Percentiles rank a stretch among this genome's conserved stretches.
Conservation (phyloP, 92 coral and sea anemone species). For the Zoanthus gigantus region DNA sequence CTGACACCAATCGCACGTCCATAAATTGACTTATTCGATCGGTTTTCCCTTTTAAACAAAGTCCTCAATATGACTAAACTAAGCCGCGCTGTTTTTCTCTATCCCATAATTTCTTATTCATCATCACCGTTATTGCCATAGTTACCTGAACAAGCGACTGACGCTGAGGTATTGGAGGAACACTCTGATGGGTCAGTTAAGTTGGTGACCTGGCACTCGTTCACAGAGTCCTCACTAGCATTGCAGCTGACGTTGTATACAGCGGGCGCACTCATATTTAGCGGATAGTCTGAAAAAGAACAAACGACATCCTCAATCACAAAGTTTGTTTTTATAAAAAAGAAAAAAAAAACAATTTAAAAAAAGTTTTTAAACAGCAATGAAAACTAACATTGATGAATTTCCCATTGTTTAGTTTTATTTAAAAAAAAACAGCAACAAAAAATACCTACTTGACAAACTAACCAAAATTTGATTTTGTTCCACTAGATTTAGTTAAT, state of each 20-base stretch:
- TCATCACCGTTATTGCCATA: not conserved
- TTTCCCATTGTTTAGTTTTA: too few species aligned
- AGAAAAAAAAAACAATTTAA: not conserved
- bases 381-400: too few species aligned
- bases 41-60: too few species aligned
- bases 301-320: not conserved
- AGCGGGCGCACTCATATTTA: constrained; percentile 8
- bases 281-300: constrained; percentile 13
- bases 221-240: constrained; percentile 72
- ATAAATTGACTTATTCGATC: too few species aligned
- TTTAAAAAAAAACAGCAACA: too few species aligned
- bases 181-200: constrained; percentile 58
- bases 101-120: not conserved
- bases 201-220: constrained; percentile 48
- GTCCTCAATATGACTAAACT: too few species aligned
- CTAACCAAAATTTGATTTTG: too few species aligned
- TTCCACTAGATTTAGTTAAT: too few species aligned
- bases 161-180: constrained; percentile 54
- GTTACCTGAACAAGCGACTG: constrained; percentile 71
- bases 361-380: too few species aligned
- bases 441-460: too few species aligned
- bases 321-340: not conserved
- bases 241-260: constrained; percentile 60
- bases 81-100: too few species aligned
- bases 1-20: too few species aligned